These are phyloP conservation scores for Proterorhinus semilunaris DNA, from an alignment of 2,113 vertebrate species.

Conservation along the genomic window DNA sequence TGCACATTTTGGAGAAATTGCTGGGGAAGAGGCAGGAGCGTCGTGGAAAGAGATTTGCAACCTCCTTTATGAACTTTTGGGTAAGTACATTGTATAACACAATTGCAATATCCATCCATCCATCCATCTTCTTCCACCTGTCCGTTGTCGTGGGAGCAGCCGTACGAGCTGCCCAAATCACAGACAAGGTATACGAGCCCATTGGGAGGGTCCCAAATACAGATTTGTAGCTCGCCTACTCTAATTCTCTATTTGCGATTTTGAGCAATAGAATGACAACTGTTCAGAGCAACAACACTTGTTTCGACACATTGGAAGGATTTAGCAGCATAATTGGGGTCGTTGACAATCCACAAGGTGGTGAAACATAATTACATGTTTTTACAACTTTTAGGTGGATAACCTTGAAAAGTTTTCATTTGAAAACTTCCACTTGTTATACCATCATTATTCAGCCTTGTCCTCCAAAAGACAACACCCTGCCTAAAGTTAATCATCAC, in stretches of 20 bases:
- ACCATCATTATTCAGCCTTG: constrained; percentile 31
- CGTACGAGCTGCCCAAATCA: too few species aligned
- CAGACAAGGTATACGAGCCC: too few species aligned
- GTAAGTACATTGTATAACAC: constrained; percentile 69
- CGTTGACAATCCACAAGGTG: constrained; percentile 24
- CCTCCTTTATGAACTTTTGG: constrained; percentile 91
- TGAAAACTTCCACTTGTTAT: constrained; percentile 36
- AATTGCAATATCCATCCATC: constrained; percentile 25
- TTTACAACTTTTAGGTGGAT: constrained; percentile 24
- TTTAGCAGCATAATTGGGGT: constrained; percentile 14
- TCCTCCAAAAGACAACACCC: constrained; percentile 65
- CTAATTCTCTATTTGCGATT: too few species aligned
- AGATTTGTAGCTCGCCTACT: too few species aligned
- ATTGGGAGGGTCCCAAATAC: too few species aligned
- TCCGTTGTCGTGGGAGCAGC: too few species aligned
- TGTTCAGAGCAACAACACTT: too few species aligned
- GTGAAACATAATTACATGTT: constrained; percentile 28
- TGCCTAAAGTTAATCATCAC: constrained; percentile 57
- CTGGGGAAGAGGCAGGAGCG: constrained; percentile 84
- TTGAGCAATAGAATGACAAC: too few species aligned
- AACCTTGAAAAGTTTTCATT: constrained; percentile 51
- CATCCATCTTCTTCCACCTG: too few species aligned
- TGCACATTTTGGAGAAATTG: constrained; percentile 86
- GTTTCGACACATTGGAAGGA: constrained; percentile 14
- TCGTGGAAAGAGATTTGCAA: constrained; percentile 95